Evolutionary conservation across 2,113 vertebrate genomes (phyloP).

Genomic region (Aldabrachelys gigantea): DNA sequence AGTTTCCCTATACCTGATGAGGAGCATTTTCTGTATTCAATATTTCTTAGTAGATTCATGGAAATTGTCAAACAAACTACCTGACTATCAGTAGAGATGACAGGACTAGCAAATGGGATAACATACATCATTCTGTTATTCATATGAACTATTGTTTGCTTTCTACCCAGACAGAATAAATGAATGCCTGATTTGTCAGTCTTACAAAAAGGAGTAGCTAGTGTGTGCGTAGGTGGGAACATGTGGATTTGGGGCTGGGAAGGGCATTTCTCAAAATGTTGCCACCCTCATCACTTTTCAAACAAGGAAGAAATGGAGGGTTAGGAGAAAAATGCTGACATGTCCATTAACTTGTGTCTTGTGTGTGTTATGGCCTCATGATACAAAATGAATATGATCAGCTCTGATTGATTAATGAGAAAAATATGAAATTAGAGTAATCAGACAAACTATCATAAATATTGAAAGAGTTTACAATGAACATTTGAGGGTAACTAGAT

Average conservation of each 20-base stretch:
- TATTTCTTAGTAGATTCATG: not conserved
- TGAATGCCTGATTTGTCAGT: not conserved
- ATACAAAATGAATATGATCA: not conserved
- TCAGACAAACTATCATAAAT: not conserved
- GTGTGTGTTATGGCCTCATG: not conserved
- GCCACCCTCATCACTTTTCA: constrained; percentile 4
- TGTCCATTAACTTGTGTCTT: fast-evolving
- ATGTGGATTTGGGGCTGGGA: fast-evolving
- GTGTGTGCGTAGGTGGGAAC: not conserved
- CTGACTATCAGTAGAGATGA: not conserved
- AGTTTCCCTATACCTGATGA: not conserved
- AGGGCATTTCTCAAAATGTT: not conserved
- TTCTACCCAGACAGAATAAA: not conserved
- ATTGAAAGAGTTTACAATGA: fast-evolving
- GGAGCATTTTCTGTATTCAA: not conserved
- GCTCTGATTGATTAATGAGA: not conserved
- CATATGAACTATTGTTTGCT: not conserved
- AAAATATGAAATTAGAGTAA: not conserved
- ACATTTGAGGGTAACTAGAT: not conserved
- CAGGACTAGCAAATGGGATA: not conserved
- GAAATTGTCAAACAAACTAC: not conserved
- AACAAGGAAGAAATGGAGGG: not conserved
- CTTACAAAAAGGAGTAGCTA: not conserved
- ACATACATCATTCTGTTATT: not conserved
- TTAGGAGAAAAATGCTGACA: not conserved